Evolutionary conservation across 2,113 vertebrate species (phyloP), one percentile per base, ranked within the genome.

Genomic region (Calypte anna): DNA sequence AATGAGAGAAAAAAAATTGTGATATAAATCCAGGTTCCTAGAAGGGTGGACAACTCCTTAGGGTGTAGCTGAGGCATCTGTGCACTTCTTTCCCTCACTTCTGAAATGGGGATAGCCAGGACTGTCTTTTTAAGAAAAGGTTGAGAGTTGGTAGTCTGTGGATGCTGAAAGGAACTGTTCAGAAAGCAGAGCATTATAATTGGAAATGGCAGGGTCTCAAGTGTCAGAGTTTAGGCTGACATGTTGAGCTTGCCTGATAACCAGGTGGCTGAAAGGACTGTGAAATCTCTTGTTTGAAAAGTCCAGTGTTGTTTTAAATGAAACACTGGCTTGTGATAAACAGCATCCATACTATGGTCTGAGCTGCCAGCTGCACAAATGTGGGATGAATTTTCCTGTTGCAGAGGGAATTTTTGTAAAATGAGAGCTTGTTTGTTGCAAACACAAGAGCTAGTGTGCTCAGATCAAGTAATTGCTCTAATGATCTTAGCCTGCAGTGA

Each of bases 381-480:
- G 46, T 38, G 77, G 66, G n/a, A 33, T 93, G 66, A 78, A 72
- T 86, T 91, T 93, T 68, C 40, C 59, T 72, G 54, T 92, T 80
- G 61, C 54, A 31, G 36, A 12, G 46, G 22, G 73, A 55, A 24
- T 67, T 82, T 90, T n/a, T 74, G 38, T 72, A 53, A 88, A 95
- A 51, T 0, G 0, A 83, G 72, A 61, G 48, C 53, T 89, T 80
- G 55, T 84, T 96, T 84, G 44, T 90, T 78, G 80, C 66, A 72
- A 91, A 77, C 53, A 74, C 2, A 13, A 90, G 43, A 0, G 0
- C 66, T 75, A 51, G 72, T 69, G 68, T 91, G 86, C 77, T 93
- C 40, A 54, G 83, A 91, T 94, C 57, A 81, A 91, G 46, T 95
- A 90, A 95, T 91, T 91, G 66, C 90, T 94, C 44, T 84, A 92